These are phyloP conservation scores for Cebidichthys violaceus DNA, from an alignment of 2,113 vertebrate species.

Conservation along the genomic window DNA sequence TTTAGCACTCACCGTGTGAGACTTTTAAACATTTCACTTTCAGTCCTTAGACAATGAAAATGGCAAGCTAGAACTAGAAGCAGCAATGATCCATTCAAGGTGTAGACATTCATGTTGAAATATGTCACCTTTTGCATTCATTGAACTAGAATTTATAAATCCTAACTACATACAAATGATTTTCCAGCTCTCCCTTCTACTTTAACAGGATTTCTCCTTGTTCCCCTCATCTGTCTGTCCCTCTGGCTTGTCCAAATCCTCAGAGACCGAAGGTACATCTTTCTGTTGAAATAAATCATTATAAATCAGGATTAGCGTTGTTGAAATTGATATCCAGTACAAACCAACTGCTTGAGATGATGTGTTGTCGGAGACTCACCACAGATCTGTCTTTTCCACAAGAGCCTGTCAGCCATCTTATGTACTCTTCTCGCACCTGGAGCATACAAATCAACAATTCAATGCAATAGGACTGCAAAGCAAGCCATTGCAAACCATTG, in stretches of 20 bases:
- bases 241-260: constrained; percentile 49
- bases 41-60: neutral
- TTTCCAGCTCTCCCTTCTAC: neutral
- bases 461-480: neutral
- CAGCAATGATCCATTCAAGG: neutral
- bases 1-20: neutral
- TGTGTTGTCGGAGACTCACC: constrained; percentile 39
- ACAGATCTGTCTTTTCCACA: constrained; percentile 16
- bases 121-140: neutral
- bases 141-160: neutral
- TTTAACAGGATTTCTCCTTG: neutral
- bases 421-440: constrained; percentile 69
- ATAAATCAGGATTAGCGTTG: neutral
- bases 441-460: neutral
- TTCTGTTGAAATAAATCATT: constrained; percentile 38
- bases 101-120: neutral
- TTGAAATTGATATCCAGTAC: neutral
- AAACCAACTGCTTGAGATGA: neutral
- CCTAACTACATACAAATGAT: neutral
- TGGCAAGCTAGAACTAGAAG: neutral
- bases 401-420: constrained; percentile 58
- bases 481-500: neutral
- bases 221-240: constrained; percentile 1
- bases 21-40: neutral
- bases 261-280: constrained; percentile 52